phyloP scores from a whole-genome alignment of 2,797 vertebrate genomes.

The Prunella strophiata region DNA sequence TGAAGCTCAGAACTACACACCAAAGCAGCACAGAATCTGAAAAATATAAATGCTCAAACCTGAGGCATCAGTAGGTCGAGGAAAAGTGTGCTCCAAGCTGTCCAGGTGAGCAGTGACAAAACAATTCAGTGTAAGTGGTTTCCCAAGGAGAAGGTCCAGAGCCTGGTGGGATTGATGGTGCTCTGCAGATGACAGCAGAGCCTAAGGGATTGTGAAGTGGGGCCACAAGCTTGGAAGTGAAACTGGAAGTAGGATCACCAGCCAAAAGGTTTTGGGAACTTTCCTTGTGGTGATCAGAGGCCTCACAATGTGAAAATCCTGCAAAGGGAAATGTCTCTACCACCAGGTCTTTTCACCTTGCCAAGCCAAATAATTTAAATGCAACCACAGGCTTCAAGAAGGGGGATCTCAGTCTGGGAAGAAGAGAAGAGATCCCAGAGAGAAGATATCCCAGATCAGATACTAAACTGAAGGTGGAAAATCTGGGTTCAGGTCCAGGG shows the following conservation, averaged over 20 bases:
- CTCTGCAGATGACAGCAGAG: not conserved
- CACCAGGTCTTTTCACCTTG: not conserved
- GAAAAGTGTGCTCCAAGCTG: not conserved
- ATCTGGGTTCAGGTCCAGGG: not conserved
- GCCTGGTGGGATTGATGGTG: rapidly evolving
- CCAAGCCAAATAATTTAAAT: not conserved
- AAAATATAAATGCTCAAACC: not conserved
- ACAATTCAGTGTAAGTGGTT: not conserved
- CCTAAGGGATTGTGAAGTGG: not conserved
- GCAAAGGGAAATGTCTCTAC: not conserved
- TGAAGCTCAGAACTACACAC: not conserved
- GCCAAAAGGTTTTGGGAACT: not conserved
- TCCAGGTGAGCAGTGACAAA: not conserved
- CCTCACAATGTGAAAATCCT: not conserved
- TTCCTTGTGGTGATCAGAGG: not conserved
- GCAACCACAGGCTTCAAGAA: not conserved
- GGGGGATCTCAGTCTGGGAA: not conserved
- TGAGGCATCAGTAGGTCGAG: not conserved
- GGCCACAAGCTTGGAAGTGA: not conserved
- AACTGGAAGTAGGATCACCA: not conserved
- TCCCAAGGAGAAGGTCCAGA: not conserved
- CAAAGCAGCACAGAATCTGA: not conserved
- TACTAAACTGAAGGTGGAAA: not conserved
- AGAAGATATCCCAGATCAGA: not conserved
- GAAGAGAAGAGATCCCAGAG: not conserved